Base-by-base conservation (phyloP, 2,888 invertebrate genomes). In the Steromphala cineraria region DNA sequence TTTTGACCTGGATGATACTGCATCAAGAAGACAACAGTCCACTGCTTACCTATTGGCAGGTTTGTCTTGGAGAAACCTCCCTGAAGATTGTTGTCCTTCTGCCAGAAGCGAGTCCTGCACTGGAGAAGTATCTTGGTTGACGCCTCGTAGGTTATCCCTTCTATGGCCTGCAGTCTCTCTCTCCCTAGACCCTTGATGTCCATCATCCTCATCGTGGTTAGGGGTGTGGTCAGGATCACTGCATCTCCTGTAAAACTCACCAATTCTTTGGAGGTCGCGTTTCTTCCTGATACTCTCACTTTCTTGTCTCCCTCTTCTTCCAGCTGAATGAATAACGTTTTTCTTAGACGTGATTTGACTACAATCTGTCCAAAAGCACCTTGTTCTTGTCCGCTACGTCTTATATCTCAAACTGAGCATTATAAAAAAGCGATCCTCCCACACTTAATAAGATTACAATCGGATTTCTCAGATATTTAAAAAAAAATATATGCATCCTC, bases 91-190 rank as follows among this genome's bases (percentile, higher is more conserved):
- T 79, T 81, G 0, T 31, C 31, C 4, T 82, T 71, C 67, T 84
- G 82, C 83, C 84, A 86, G 78, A 84, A 86, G 46, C 83, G 53
- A 1, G 55, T 80, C 40, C 77, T 75, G 56, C 80, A 86, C 56
- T 86, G 84, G 1, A 86, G 56, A 24, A 83, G 52, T 15, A 86
- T 31, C 67, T 81, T 84, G 3, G 84, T 84, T 1, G 84, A 80
- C 21, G 84, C 62, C 15, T 77, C 75, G 52, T 82, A 83, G n/a
- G 55, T 55, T 2, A 84, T 79, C 7, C 46, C 75, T 10, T 56
- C 75, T 7, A 85, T 17, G 7, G 80, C 84, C 24, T 71, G 36
- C n/a, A 74, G 53, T 15, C 62, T n/a, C 21, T 77, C 53, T 3
- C 8, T 13, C 0, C 55, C 13, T 4, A 80, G 28, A 46, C 46